These are phyloP conservation scores for Byasa hedistus DNA, from an alignment of 2,888 invertebrate genomes.

Conservation along the genomic window DNA sequence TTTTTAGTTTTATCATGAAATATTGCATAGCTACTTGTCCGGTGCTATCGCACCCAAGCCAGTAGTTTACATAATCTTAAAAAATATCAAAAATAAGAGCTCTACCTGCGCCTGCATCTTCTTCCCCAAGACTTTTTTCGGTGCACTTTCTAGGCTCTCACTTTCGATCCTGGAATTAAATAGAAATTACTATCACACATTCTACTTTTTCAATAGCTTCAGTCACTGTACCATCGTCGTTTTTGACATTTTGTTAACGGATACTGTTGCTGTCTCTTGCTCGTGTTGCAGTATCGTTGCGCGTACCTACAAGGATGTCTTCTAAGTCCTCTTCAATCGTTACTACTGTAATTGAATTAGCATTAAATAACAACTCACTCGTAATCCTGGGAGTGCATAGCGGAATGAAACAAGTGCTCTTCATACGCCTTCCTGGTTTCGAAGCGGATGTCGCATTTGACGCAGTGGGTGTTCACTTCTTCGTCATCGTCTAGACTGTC, in stretches of 20 bases:
- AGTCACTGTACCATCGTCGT: no score
- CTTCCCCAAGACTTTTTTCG: slow-evolving; percentile 56
- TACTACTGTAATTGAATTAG: no score
- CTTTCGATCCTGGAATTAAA: slow-evolving; percentile 40
- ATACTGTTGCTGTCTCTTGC: no score
- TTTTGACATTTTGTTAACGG: no score
- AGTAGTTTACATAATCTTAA: no score
- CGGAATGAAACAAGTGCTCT: slow-evolving; percentile 65
- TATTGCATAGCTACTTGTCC: no score
- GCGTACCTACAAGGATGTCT: no score
- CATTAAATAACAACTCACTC: slow-evolving; percentile 39
- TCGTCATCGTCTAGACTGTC: slow-evolving; percentile 59
- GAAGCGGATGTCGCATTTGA: slow-evolving; percentile 59
- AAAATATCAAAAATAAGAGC: neutral
- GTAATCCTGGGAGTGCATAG: slow-evolving; percentile 51
- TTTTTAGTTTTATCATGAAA: no score
- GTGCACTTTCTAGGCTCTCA: slow-evolving; percentile 35
- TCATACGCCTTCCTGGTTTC: slow-evolving; percentile 61
- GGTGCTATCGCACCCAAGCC: no score
- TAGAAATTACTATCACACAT: neutral
- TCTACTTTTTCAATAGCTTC: no score
- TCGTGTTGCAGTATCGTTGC: no score
- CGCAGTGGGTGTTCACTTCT: slow-evolving; percentile 57
- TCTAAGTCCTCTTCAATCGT: no score
- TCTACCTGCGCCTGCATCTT: slow-evolving; percentile 52